Conservation (phyloP, 2,888 invertebrate genomes). For the Nemapogon koenigi region DNA sequence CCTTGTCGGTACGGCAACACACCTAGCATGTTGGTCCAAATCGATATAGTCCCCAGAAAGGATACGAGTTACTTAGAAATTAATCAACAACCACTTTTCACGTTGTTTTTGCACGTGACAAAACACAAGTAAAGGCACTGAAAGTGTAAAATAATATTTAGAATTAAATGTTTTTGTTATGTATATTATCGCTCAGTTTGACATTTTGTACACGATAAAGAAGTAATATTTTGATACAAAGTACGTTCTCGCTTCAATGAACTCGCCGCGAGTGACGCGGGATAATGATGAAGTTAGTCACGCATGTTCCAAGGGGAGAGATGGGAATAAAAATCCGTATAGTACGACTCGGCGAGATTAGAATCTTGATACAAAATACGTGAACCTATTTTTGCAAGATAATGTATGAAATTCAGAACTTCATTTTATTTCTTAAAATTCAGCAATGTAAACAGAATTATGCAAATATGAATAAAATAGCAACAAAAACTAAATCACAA, state of each 20-base stretch:
- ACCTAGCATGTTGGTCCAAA: conserved; percentile 41
- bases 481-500: background rate
- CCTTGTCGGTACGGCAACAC: conserved; percentile 42
- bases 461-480: background rate
- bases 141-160: conserved; percentile 28
- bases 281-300: conserved; percentile 38
- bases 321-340: conserved; percentile 48
- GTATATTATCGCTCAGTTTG: conserved; percentile 51
- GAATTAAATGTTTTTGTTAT: conserved; percentile 9
- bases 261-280: conserved; percentile 30
- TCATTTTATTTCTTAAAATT: too few relatives aligned
- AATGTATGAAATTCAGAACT: too few relatives aligned
- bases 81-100: conserved; percentile 65
- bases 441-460: too few relatives aligned
- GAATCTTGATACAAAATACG: conserved; percentile 4
- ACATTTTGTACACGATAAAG: conserved; percentile 60
- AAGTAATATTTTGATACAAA: too few relatives aligned
- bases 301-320: conserved; percentile 35
- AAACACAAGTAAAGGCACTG: conserved; percentile 65
- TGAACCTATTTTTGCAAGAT: too few relatives aligned
- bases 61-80: conserved; percentile 59
- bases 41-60: conserved; percentile 40
- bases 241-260: conserved; percentile 47
- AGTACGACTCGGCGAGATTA: conserved; percentile 27
- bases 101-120: conserved; percentile 64